Evolutionary conservation across 2,113 vertebrate species (phyloP).

Genomic region (Notarius lentiginosus): DNA sequence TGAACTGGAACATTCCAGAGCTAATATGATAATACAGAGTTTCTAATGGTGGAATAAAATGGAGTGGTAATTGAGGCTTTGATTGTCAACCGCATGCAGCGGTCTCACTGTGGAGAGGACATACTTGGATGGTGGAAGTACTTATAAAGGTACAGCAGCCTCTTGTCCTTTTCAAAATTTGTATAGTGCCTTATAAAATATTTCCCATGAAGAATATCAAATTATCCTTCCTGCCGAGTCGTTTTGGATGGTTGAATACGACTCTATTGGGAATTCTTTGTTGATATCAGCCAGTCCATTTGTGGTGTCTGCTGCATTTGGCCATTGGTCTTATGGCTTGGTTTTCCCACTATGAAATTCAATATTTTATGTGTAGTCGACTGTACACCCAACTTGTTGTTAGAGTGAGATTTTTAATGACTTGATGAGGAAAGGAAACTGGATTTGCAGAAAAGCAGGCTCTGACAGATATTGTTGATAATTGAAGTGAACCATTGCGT

Average conservation of each 20-base stretch:
- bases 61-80: slow-evolving; percentile 46
- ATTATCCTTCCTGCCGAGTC: background rate
- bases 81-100: slow-evolving; percentile 32
- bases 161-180: slow-evolving; percentile 18
- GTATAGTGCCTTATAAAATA: slow-evolving; percentile 6
- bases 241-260: background rate
- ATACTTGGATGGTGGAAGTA: slow-evolving; percentile 23
- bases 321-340: background rate
- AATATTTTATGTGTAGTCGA: slow-evolving; percentile 6
- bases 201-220: slow-evolving; percentile 12
- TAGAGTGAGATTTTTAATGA: background rate
- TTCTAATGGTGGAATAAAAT: slow-evolving; percentile 50
- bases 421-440: background rate
- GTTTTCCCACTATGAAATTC: background rate
- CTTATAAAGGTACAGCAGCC: background rate
- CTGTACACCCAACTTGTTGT: background rate
- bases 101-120: slow-evolving; percentile 20
- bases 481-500: background rate
- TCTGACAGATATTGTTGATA: background rate
- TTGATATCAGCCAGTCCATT: background rate
- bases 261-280: background rate
- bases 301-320: slow-evolving; percentile 1
- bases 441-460: background rate
- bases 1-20: slow-evolving; percentile 47
- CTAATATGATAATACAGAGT: slow-evolving; percentile 55